Percentiles rank a stretch among this genome's conserved stretches.
These are phyloP conservation scores for Mus caroli DNA, from an alignment of 2,797 vertebrate genomes.

Conservation along the genomic window DNA sequence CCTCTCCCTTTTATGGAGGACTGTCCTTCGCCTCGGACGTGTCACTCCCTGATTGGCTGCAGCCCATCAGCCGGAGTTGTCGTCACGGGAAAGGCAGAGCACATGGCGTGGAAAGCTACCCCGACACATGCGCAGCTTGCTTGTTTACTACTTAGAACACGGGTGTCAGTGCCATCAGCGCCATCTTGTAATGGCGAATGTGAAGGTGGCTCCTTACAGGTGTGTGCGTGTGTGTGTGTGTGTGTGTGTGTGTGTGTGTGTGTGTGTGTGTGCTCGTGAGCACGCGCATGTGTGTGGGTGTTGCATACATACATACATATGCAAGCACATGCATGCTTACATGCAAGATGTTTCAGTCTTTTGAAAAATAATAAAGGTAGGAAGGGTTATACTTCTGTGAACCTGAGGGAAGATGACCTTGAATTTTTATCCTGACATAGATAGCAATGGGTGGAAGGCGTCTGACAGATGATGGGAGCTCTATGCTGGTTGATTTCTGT, in stretches of 20 bases:
- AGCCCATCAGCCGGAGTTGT: too few species aligned
- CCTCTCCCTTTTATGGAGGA: too few species aligned
- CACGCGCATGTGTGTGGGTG: too few species aligned
- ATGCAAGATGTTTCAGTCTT: neutral
- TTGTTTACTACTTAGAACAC: too few species aligned
- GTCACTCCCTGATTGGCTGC: too few species aligned
- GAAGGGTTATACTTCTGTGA: neutral
- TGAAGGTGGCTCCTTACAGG: too few species aligned
- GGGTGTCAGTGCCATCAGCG: too few species aligned
- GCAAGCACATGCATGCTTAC: neutral
- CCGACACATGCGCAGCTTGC: too few species aligned
- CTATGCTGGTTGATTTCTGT: neutral
- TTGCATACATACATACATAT: neutral
- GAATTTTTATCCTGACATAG: slow-evolving; percentile 2
- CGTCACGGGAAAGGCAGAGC: too few species aligned
- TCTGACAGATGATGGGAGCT: neutral
- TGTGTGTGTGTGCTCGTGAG: neutral
- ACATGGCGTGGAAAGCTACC: too few species aligned
- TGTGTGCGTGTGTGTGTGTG: neutral
- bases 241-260: neutral
- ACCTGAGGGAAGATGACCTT: neutral
- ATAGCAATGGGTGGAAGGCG: neutral
- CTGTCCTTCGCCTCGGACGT: too few species aligned
- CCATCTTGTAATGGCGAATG: too few species aligned
- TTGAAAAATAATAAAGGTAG: neutral